Base-by-base conservation (phyloP, 53 echinoderm and acorn worm species). In the Echinometra lucunter region DNA sequence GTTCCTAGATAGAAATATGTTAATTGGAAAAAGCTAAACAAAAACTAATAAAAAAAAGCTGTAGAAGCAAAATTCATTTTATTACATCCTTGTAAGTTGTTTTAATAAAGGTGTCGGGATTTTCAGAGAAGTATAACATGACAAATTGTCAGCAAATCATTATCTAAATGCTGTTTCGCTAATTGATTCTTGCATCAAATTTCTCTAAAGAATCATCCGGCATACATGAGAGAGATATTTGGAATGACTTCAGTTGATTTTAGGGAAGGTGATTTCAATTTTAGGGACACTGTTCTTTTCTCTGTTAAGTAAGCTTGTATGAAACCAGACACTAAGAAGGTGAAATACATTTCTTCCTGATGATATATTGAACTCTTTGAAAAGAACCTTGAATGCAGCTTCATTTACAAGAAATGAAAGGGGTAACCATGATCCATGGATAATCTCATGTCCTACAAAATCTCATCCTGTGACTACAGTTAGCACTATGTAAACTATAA, bases 261-360 rank as follows among this genome's bases (percentile, higher is more conserved):
- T 53, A 53, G 53, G 53, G 49, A 9, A 81, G 44, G 44, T 25
- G 21, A 5, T 17, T 4, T 42, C 1, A 85, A 85, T 47, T 25
- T n/a, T 47, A 75, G 18, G 75, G 30, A 75, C 38, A 27, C 75
- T 37, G 27, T 25, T 45, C 17, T 2, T 85, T 85, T 47, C 85
- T 28, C 30, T 85, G 15, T 85, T n/a, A 81, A 25, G 18, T 44
- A 81, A 44, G 5, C 8, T 74, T 74, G 74, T 63, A 15, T 21
- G 63, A 18, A 21, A 18, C 4, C 1, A 78, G 78, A 6, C 53
- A 49, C 12, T 49, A n/a, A 85, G 85, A 85, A 85, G 85, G 85
- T 85, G 53, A 49, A 85, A 85, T 85, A 85, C 85, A 49, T 82
- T 44, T 47, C 6, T n/a, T 85, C 45, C 27, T 47, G 49, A 49